phyloP scores from a whole-genome alignment of 2,113 vertebrate species.

The Cepphus grylle region DNA sequence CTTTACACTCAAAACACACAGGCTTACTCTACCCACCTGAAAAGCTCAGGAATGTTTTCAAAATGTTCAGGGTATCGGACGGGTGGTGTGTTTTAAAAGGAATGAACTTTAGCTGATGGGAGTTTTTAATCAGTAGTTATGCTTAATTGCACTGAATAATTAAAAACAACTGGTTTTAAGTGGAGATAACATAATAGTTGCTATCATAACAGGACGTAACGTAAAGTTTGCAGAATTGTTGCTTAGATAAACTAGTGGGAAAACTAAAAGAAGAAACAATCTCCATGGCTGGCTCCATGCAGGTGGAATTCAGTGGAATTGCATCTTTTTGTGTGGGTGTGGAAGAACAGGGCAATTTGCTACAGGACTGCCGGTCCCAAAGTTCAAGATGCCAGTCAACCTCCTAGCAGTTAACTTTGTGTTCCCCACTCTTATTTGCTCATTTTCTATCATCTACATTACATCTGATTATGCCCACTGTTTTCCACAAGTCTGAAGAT shows the following conservation, averaged over 20 bases:
- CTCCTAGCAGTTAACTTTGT: neutral
- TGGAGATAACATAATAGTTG: neutral
- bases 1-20: neutral
- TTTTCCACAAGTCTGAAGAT: neutral
- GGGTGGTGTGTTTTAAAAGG: neutral
- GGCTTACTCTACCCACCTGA: fast-evolving
- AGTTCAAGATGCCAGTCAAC: neutral
- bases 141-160: neutral
- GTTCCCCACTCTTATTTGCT: neutral
- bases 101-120: neutral
- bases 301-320: neutral
- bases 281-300: neutral
- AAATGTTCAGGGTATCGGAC: neutral
- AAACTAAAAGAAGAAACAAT: neutral
- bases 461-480: neutral
- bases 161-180: neutral
- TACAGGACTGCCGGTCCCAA: neutral
- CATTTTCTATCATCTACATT: neutral
- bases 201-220: neutral
- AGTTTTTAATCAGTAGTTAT: neutral
- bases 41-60: neutral
- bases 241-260: neutral
- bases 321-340: neutral
- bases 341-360: neutral
- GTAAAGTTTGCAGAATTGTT: neutral